Conservation (phyloP, 1,140 invertebrate genomes). For the Philopotamus ludificatus region DNA sequence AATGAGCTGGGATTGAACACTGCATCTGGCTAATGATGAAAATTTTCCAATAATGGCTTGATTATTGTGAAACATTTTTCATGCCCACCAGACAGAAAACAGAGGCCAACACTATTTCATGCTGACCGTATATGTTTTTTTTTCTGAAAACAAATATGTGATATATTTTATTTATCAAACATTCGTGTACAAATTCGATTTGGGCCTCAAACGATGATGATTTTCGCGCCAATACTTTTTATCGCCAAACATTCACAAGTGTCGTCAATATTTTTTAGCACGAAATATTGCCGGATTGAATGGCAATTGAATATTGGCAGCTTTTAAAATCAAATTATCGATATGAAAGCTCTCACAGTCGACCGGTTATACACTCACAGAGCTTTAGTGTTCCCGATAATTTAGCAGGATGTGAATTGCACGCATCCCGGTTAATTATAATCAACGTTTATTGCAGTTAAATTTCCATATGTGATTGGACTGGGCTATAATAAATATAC, state of each 20-base stretch:
- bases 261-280: no score
- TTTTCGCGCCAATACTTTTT: no score
- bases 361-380: neutral
- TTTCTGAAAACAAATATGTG: neutral
- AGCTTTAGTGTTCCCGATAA: conserved; percentile 12
- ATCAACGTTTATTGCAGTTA: conserved; percentile 33
- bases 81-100: neutral
- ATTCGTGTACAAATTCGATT: neutral
- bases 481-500: no score
- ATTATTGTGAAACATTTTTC: conserved; percentile 19
- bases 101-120: neutral
- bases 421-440: conserved; percentile 35
- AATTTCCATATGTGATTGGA: conserved; percentile 37
- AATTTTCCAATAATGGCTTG: conserved; percentile 26
- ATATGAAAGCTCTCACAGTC: neutral
- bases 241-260: no score
- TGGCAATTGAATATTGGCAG: no score
- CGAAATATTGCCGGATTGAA: no score
- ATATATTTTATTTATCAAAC: neutral
- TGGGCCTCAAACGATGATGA: neutral
- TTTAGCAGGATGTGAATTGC: conserved; percentile 22
- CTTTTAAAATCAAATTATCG: no score
- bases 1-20: neutral
- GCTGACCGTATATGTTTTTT: neutral
- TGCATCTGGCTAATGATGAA: conserved; percentile 12